phyloP scores from a whole-genome alignment of 2,888 invertebrate genomes.

The Drosophila macrospina region DNA sequence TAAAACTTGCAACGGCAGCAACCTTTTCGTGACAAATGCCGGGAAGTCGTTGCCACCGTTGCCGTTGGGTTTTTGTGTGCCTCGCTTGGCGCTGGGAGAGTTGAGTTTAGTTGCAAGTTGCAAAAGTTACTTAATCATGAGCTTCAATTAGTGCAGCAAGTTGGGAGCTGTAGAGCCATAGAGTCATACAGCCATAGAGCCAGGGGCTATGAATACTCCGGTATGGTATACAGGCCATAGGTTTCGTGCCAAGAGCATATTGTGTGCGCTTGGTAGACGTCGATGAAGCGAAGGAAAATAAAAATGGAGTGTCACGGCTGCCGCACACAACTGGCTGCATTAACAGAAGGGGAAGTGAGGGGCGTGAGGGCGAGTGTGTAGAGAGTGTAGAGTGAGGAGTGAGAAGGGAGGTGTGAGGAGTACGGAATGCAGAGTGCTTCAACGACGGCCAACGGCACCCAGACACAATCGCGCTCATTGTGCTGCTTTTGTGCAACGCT shows the following conservation, averaged over 20 bases:
- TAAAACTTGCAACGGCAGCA: conserved; percentile 68
- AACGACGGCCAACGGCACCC: conserved; percentile 18
- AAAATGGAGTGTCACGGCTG: conserved; percentile 79
- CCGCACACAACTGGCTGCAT: conserved; percentile 56
- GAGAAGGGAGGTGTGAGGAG: neutral
- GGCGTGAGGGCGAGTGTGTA: neutral
- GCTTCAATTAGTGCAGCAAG: conserved; percentile 71
- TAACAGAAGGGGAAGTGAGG: conserved; percentile 3
- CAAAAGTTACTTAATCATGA: conserved; percentile 77
- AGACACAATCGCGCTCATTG: conserved; percentile 62
- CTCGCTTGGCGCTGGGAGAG: conserved; percentile 34
- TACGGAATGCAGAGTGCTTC: conserved; percentile 16
- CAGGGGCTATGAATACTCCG: neutral
- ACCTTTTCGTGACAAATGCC: conserved; percentile 78
- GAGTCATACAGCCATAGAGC: conserved; percentile 7
- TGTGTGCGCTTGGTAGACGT: conserved; percentile 32
- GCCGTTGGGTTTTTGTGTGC: conserved; percentile 27
- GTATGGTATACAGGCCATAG: conserved; percentile 40
- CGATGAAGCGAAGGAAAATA: conserved; percentile 67
- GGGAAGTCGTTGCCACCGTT: conserved; percentile 32
- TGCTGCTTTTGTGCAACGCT: conserved; percentile 38
- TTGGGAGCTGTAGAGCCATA: conserved; percentile 18
- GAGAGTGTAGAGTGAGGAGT: neutral
- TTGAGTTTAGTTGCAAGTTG: conserved; percentile 28
- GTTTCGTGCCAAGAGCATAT: conserved; percentile 69